These are phyloP conservation scores for Silurus meridionalis DNA, from an alignment of 2,113 vertebrate species.

Conservation along the genomic window DNA sequence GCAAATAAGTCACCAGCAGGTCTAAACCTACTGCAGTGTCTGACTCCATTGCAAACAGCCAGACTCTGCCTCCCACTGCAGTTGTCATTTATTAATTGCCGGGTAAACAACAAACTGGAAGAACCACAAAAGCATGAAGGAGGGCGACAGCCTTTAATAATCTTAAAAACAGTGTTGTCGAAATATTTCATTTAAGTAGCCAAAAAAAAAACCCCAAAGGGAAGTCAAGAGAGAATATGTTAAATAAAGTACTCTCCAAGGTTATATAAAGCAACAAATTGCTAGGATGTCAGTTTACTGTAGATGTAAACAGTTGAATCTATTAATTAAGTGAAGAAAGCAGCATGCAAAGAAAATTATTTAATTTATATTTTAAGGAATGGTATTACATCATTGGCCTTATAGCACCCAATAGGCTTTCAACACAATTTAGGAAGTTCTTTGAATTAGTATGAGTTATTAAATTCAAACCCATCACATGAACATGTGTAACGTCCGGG, in stretches of 20 bases:
- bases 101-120: slow-evolving; percentile 25
- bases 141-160: slow-evolving; percentile 17
- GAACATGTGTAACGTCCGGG: not conserved
- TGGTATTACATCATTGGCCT: not conserved
- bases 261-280: slow-evolving; percentile 16
- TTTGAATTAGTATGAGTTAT: not conserved
- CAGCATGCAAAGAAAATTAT: not conserved
- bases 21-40: slow-evolving; percentile 25
- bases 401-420: not conserved
- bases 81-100: slow-evolving; percentile 48
- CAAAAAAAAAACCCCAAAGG: not conserved
- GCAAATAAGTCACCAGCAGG: slow-evolving; percentile 32
- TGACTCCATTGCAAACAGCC: slow-evolving; percentile 24
- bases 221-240: not conserved
- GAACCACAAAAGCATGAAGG: not conserved
- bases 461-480: not conserved
- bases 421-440: not conserved
- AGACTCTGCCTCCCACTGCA: slow-evolving; percentile 19
- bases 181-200: slow-evolving; percentile 23
- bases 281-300: slow-evolving; percentile 1
- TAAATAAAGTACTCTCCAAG: not conserved
- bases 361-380: not conserved
- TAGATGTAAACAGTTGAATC: not conserved
- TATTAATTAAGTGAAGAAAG: not conserved
- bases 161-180: not conserved